phyloP scores from a whole-genome alignment of 2,113 vertebrate species.

The Sinosuthora webbiana region DNA sequence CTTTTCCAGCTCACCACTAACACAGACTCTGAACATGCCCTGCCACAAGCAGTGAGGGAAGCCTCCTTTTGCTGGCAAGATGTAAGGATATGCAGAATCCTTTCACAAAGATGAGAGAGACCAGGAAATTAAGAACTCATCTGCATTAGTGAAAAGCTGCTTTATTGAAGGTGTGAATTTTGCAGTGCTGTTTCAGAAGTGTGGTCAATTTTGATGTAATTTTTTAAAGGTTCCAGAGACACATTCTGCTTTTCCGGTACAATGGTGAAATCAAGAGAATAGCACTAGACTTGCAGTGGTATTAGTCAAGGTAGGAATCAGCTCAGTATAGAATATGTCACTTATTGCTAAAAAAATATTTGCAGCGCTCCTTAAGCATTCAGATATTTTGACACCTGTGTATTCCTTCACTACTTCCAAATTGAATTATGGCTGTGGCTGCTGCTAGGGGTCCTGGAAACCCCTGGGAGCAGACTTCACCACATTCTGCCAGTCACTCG shows the following conservation, averaged over 20 bases:
- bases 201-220: not conserved
- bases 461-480: not conserved
- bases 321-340: not conserved
- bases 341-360: not conserved
- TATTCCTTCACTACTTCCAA: not conserved
- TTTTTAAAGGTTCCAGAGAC: not conserved
- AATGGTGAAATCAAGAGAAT: not conserved
- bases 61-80: not conserved
- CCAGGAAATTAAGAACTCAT: not conserved
- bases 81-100: constrained; percentile 18
- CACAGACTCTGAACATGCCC: not conserved
- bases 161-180: not conserved
- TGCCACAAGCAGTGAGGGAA: not conserved
- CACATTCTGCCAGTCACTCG: not conserved
- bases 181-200: not conserved
- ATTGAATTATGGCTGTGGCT: not conserved
- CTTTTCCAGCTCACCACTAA: not conserved
- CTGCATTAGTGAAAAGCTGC: not conserved
- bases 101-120: not conserved
- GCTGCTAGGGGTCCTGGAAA: not conserved
- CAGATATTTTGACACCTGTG: not conserved
- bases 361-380: not conserved
- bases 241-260: not conserved
- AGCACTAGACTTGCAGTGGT: not conserved
- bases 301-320: not conserved